Evolutionary conservation across 1,140 invertebrate genomes (phyloP).

Genomic region (Drosophila jambulina): DNA sequence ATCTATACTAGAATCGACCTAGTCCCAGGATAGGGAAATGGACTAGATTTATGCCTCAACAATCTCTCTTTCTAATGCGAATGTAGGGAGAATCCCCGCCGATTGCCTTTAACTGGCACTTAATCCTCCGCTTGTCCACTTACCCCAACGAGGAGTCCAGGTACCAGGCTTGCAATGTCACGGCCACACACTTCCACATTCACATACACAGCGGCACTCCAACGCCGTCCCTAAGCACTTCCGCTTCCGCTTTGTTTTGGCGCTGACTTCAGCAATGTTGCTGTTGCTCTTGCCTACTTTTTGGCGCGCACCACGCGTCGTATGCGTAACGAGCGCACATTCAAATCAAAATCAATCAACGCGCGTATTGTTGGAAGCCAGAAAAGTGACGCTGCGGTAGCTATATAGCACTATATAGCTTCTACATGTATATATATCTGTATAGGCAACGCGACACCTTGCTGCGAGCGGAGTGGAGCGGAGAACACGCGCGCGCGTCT

Average conservation of each 20-base stretch:
- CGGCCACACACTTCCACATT: slow-evolving; percentile 23
- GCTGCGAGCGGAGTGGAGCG: slow-evolving; percentile 28
- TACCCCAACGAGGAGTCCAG: slow-evolving; percentile 20
- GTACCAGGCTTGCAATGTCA: slow-evolving; percentile 30
- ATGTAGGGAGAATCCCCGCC: not conserved
- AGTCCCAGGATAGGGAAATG: slow-evolving; percentile 4
- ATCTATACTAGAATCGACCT: slow-evolving; percentile 53
- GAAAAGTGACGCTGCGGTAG: slow-evolving; percentile 29
- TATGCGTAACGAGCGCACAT: slow-evolving; percentile 76
- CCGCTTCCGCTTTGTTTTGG: slow-evolving; percentile 70
- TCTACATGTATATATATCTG: slow-evolving; percentile 19
- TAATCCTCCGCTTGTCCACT: slow-evolving; percentile 27
- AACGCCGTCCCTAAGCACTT: slow-evolving; percentile 63
- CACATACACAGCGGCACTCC: slow-evolving; percentile 24
- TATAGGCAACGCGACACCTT: slow-evolving; percentile 19
- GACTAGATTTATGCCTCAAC: slow-evolving; percentile 15
- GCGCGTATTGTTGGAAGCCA: slow-evolving; percentile 61
- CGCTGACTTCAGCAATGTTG: slow-evolving; percentile 17
- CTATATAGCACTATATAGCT: not conserved
- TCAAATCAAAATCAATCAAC: slow-evolving; percentile 81
- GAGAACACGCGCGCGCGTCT: slow-evolving; percentile 64
- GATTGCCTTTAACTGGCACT: slow-evolving; percentile 13
- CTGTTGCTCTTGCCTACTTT: slow-evolving; percentile 52
- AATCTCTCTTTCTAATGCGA: not conserved
- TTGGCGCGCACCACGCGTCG: slow-evolving; percentile 73